Base-by-base conservation (phyloP, 2,797 vertebrate genomes). In the Pangasius krempfi region DNA sequence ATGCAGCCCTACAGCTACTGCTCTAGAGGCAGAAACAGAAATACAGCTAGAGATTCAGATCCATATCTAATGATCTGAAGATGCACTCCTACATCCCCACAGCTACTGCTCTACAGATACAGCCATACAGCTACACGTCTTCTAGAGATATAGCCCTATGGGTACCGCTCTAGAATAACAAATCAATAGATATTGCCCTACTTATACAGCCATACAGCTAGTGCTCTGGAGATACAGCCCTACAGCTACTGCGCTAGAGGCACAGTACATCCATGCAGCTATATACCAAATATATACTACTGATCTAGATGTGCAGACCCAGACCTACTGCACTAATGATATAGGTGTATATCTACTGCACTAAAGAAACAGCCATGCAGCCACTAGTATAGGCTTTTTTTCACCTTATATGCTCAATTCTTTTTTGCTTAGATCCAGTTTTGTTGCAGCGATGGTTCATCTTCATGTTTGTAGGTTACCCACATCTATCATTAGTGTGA, bases 401-500 rank as follows among this genome's bases (percentile, higher is more conserved):
- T 56, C 14, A 78, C 27, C 50, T 18, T 52, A 52, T 16, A 52
- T 16, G 14, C 44, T 13, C 73, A 14, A 27, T 76, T 76, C 27
- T 14, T 50, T 50, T 76, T 76, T 50, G 44, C 47, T 30, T 27
- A 54, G 27, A 78, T 78, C n/a, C 27, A 33, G 30, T 80, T 80
- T 33, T 33, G 50, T 33, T 56, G n/a, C 52, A 37, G 52, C 56
- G n/a, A 52, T 54, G n/a, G 76, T 54, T 79, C 47, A 80, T 80
- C n/a, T 30, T 54, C 30, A 78, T 78, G 52, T 37, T 80, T 58
- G n/a, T 56, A 80, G n/a, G 52, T 80, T 30, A 80, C 52, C 52
- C 78, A 80, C n/a, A 80, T 56, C 1, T 56, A 80, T 80, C 18
- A 80, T 56, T 80, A 79, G 16, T 56, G 78, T 80, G 56, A 52